Conservation (phyloP, 2,888 invertebrate species). For the Ormyrus thymus region DNA sequence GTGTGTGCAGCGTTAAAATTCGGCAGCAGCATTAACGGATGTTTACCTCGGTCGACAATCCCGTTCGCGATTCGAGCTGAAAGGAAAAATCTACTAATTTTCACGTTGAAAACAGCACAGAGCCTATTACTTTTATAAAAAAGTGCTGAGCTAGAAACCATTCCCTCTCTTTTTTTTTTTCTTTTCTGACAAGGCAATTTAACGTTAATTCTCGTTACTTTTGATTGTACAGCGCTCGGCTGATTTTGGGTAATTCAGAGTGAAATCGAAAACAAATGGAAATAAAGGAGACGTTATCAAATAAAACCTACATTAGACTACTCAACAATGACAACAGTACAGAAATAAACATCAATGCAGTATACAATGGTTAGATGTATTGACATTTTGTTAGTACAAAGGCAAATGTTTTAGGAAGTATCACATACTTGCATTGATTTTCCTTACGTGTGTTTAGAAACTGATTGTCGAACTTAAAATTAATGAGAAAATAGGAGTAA, state of each 20-base stretch:
- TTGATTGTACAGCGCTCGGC: conserved; percentile 30
- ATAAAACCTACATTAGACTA: conserved; percentile 28
- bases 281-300: conserved; percentile 14
- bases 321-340: conserved; percentile 35
- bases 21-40: conserved; percentile 56
- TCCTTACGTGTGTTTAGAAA: neutral
- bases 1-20: conserved; percentile 56
- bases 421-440: conserved; percentile 26
- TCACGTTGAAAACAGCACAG: conserved; percentile 44
- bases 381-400: conserved; percentile 22
- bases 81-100: conserved; percentile 57
- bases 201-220: neutral
- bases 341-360: conserved; percentile 37
- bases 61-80: conserved; percentile 58
- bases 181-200: neutral
- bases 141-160: conserved; percentile 28
- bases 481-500: neutral
- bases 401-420: conserved; percentile 15
- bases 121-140: conserved; percentile 23
- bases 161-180: neutral
- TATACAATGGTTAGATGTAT: conserved; percentile 24
- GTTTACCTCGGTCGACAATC: conserved; percentile 57
- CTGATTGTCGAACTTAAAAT: neutral
- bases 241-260: conserved; percentile 19
- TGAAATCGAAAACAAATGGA: conserved; percentile 24